These are phyloP conservation scores for Dolichallabes microphthalmus DNA, from an alignment of 2,113 vertebrate genomes.

Conservation along the genomic window DNA sequence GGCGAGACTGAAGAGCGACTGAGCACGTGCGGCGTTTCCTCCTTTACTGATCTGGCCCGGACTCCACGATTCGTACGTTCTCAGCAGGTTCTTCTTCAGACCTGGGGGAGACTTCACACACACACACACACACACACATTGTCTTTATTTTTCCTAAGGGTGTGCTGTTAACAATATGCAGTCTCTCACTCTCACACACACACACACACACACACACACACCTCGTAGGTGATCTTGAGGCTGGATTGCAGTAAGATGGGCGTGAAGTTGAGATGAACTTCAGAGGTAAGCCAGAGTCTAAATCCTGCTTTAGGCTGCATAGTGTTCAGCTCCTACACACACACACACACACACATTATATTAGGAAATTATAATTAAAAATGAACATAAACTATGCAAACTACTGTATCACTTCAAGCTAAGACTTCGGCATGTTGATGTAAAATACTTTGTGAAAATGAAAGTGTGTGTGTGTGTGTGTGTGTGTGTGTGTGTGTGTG, in stretches of 20 bases:
- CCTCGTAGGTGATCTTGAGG: conserved; percentile 97
- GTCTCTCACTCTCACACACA: conserved; percentile 2
- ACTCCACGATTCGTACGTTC: conserved; percentile 95
- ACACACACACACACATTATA: conserved; percentile 21
- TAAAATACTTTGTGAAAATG: background rate
- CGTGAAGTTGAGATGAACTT: conserved; percentile 90
- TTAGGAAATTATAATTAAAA: background rate
- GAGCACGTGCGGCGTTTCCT: conserved; percentile 79
- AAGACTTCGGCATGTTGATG: background rate
- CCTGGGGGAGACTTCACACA: conserved; percentile 86
- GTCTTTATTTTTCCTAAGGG: background rate
- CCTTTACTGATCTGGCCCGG: conserved; percentile 90
- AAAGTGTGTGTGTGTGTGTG: background rate
- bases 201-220: conserved; percentile 54
- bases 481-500: background rate
- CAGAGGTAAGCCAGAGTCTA: conserved; percentile 94
- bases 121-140: background rate
- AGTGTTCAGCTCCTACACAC: conserved; percentile 84
- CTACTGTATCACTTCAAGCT: background rate
- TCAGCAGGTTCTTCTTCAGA: conserved; percentile 93
- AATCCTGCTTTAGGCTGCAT: conserved; percentile 87
- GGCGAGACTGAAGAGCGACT: conserved; percentile 91
- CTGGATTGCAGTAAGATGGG: conserved; percentile 92
- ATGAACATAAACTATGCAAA: background rate
- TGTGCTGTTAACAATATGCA: background rate